Percentiles rank a stretch among this genome's conserved stretches.
These are phyloP conservation scores for Eurystomus gularis DNA, from an alignment of 2,113 vertebrate genomes.

Conservation along the genomic window DNA sequence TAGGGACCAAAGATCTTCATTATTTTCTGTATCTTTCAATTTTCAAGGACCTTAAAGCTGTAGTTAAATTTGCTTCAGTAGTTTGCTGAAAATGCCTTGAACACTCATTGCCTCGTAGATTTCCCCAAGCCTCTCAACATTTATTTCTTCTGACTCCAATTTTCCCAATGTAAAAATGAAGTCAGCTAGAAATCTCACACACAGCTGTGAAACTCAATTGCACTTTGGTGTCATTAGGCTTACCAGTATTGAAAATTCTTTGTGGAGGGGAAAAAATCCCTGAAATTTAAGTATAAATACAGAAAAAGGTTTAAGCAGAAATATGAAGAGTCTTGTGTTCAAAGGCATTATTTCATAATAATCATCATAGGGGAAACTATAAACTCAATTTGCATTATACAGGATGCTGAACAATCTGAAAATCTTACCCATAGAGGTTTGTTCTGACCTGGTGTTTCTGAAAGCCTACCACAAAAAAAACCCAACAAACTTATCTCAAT, in stretches of 20 bases:
- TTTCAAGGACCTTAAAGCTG: neutral
- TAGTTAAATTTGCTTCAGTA: neutral
- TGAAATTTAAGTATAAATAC: neutral
- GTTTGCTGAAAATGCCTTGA: neutral
- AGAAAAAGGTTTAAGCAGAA: neutral
- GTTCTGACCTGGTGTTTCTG: neutral
- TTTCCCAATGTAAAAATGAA: neutral
- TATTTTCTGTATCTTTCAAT: neutral
- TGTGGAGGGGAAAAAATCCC: neutral
- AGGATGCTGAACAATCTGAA: neutral
- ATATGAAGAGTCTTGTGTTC: neutral
- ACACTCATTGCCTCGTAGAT: neutral
- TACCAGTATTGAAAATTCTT: neutral
- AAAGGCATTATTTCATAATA: neutral
- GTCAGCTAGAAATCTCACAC: neutral
- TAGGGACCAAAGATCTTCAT: neutral
- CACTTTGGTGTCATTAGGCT: neutral
- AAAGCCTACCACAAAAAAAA: neutral
- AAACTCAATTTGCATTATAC: neutral
- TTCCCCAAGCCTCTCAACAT: neutral
- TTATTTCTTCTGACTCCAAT: neutral
- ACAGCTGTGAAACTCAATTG: neutral
- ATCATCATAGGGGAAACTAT: neutral
- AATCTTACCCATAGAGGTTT: neutral
- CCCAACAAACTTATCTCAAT: neutral